Conservation (phyloP, 92 coral and sea anemone species). For the Actinostola sp. region DNA sequence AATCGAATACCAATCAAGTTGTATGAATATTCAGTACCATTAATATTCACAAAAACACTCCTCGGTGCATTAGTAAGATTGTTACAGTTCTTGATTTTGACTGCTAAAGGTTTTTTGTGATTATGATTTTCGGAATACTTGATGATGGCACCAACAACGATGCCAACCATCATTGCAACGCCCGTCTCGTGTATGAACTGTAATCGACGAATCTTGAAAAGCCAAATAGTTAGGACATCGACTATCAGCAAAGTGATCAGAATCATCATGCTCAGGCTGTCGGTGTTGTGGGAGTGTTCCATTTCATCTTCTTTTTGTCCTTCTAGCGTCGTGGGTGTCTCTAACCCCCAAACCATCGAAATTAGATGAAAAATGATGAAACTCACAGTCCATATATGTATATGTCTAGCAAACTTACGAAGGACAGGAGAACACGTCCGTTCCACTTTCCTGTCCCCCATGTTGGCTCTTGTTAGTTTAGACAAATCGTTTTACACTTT, state of each 20-base stretch:
- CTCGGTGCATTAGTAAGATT: conserved; percentile 93
- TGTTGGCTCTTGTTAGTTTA: neutral
- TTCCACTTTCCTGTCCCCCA: neutral
- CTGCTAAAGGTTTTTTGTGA: conserved; percentile 80
- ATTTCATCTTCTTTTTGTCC: conserved; percentile 95
- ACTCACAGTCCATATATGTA: conserved; percentile 16
- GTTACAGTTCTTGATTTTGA: conserved; percentile 86
- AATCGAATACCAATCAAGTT: conserved; percentile 91
- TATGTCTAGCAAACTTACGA: neutral
- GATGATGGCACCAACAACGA: conserved; percentile 87
- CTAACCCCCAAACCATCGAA: conserved; percentile 37
- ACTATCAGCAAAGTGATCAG: conserved; percentile 85
- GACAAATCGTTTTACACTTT: neutral
- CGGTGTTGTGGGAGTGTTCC: conserved; percentile 94
- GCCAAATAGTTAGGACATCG: conserved; percentile 92
- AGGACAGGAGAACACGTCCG: conserved; percentile 7
- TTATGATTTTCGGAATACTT: conserved; percentile 77
- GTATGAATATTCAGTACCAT: conserved; percentile 92
- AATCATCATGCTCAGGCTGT: conserved; percentile 94
- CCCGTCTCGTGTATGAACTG: conserved; percentile 97
- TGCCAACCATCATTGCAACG: conserved; percentile 94
- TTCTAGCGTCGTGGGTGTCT: conserved; percentile 89
- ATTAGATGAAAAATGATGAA: conserved; percentile 10
- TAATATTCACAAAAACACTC: conserved; percentile 82
- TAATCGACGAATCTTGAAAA: conserved; percentile 90